A percentile compares a stretch with the other conserved stretches of the same genome.
These are phyloP conservation scores for Drosophila maculinotata DNA, from an alignment of 2,888 invertebrate genomes.

Conservation along the genomic window DNA sequence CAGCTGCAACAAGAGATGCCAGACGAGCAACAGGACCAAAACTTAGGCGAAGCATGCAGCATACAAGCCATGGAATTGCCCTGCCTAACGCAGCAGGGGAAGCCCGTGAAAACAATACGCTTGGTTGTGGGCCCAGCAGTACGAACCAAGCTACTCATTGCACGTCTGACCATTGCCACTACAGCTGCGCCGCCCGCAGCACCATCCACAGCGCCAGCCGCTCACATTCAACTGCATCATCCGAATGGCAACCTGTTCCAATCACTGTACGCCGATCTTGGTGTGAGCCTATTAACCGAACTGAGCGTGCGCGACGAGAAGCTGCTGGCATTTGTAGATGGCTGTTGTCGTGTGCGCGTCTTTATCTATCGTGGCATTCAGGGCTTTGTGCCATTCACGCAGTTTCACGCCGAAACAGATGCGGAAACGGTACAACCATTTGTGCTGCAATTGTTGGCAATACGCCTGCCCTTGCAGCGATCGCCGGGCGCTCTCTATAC, in stretches of 20 bases:
- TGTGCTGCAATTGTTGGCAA: slow-evolving; percentile 60
- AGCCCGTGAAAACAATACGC: slow-evolving; percentile 53
- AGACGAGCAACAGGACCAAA: slow-evolving; percentile 14
- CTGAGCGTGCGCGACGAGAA: slow-evolving; percentile 85
- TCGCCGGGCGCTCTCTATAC: slow-evolving; percentile 53
- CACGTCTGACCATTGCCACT: slow-evolving; percentile 60
- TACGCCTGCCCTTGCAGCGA: slow-evolving; percentile 43
- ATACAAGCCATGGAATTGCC: slow-evolving; percentile 10
- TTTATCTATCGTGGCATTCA: slow-evolving; percentile 82
- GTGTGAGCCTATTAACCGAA: slow-evolving; percentile 85
- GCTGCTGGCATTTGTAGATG: slow-evolving; percentile 86
- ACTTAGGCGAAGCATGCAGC: slow-evolving; percentile 14
- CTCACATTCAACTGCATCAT: slow-evolving; percentile 83
- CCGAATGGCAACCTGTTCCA: slow-evolving; percentile 86
- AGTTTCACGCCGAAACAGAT: slow-evolving; percentile 48
- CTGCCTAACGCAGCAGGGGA: slow-evolving; percentile 7
- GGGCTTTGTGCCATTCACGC: slow-evolving; percentile 82
- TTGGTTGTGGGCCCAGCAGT: slow-evolving; percentile 45
- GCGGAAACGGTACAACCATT: not conserved
- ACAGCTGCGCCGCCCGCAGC: slow-evolving; percentile 68
- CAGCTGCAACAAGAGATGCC: slow-evolving; percentile 57
- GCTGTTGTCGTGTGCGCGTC: slow-evolving; percentile 71
- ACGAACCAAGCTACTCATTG: slow-evolving; percentile 41
- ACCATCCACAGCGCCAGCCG: slow-evolving; percentile 52
- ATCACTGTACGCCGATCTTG: slow-evolving; percentile 85